Conservation (phyloP, 2,888 invertebrate genomes). For the Geophilus truncorum region DNA sequence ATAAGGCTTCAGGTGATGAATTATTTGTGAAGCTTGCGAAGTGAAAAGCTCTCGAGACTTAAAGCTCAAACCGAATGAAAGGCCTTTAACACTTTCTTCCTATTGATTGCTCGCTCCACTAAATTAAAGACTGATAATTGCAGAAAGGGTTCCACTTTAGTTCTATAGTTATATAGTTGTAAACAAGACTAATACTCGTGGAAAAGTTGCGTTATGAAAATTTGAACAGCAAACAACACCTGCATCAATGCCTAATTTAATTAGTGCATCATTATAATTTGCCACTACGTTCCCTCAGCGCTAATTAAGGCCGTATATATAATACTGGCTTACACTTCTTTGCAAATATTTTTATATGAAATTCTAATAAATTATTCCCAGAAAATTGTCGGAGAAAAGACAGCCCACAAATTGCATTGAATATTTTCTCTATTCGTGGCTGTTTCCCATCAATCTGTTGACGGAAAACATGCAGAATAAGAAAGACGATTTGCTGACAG, state of each 20-base stretch:
- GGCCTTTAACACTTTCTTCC: neutral
- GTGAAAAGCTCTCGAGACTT: neutral
- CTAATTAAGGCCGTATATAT: neutral
- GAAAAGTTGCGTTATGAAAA: neutral
- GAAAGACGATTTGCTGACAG: neutral
- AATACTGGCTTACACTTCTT: too few species aligned
- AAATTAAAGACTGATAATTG: neutral
- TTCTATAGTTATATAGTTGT: neutral
- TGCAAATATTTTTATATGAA: too few species aligned
- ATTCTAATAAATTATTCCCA: too few species aligned
- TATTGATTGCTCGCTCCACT: neutral
- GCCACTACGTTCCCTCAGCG: neutral
- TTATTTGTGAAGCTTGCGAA: neutral
- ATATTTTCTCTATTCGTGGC: neutral
- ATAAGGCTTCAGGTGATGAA: neutral
- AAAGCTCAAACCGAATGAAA: neutral
- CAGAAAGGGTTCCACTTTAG: neutral
- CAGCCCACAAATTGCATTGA: neutral
- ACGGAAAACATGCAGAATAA: neutral
- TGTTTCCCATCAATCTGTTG: neutral
- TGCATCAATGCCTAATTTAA: neutral
- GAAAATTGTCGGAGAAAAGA: too few species aligned
- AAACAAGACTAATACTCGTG: neutral
- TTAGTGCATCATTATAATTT: neutral
- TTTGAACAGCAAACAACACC: neutral